Evolutionary conservation across 2,797 vertebrate genomes (phyloP), one percentile per base, ranked within the genome.

Genomic region (Siniperca obscura): DNA sequence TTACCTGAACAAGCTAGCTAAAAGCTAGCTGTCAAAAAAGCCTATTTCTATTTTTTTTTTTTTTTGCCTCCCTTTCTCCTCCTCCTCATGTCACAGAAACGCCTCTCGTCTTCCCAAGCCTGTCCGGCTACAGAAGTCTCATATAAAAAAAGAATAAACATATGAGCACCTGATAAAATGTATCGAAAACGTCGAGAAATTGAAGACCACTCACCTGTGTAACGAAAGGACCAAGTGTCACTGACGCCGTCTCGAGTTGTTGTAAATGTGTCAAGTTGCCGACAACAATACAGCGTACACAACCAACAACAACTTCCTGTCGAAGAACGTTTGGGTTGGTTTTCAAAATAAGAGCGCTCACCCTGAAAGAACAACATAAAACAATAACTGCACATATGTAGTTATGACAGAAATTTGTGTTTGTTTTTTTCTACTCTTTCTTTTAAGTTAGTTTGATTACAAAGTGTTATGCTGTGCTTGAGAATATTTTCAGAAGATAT

Each of bases 21-120:
- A 17, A 61, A 55, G 90, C 90, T 92, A 94, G 82, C 91, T 93
- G 92, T 93, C 92, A 91, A 90, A 87, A 83, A 80, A 77, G 22
- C 66, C 34, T 81, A 79, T 86, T 89, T 87, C 75, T 71, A 1
- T 84, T 80, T 74, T 67, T 7, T 74, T 53, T 74, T 60, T 75
- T 80, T 70, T 53, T 13, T 80, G 73, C 83, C 78, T 78, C 64
- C 67, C 16, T 79, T 70, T 78, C 34, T 61, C 82, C 68, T 57
- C 72, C 76, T 81, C 50, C 85, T 93, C 91, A 81, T 91, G 90
- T 91, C 90, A 92, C 89, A 92, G 52, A 86, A 82, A 76, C 82
- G 80, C 66, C 61, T 82, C 76, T 82, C 76, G 74, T 86, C 67
- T 78, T 71, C 42, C 10, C 14, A 1, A 70, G 34, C 30, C 74